phyloP scores from a whole-genome alignment of 2,113 vertebrate species.

The Ornithorhynchus anatinus region DNA sequence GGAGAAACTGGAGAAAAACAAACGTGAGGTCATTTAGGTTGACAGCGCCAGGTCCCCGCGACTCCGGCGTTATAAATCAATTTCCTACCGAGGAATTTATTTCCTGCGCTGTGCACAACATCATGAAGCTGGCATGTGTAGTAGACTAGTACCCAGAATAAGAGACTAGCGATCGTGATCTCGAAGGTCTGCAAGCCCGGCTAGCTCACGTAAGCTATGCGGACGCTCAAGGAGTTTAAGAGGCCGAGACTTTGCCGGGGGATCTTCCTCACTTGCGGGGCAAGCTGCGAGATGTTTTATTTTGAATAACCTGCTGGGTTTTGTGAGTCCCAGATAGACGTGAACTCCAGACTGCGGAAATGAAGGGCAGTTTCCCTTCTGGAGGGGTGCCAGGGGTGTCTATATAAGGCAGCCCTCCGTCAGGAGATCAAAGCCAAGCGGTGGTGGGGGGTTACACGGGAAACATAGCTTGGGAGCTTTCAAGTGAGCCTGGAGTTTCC shows the following conservation, averaged over 20 bases:
- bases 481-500: no score
- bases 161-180: neutral
- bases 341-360: neutral
- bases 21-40: constrained; percentile 8
- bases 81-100: constrained; percentile 15
- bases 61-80: neutral
- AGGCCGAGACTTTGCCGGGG: neutral
- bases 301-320: neutral
- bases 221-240: no score
- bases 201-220: no score
- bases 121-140: neutral
- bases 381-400: neutral
- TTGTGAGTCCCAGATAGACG: neutral
- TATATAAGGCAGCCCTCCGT: neutral
- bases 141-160: constrained; percentile 12
- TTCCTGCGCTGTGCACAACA: constrained; percentile 16
- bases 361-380: neutral
- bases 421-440: neutral
- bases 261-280: neutral
- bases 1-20: neutral
- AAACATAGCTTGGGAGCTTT: neutral
- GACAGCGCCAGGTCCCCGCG: neutral
- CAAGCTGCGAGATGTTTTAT: neutral
- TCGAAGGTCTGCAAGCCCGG: constrained; percentile 25
- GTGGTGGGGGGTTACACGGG: neutral